Conservation (phyloP, 2,888 invertebrate genomes). For the Proisotoma minuta region DNA sequence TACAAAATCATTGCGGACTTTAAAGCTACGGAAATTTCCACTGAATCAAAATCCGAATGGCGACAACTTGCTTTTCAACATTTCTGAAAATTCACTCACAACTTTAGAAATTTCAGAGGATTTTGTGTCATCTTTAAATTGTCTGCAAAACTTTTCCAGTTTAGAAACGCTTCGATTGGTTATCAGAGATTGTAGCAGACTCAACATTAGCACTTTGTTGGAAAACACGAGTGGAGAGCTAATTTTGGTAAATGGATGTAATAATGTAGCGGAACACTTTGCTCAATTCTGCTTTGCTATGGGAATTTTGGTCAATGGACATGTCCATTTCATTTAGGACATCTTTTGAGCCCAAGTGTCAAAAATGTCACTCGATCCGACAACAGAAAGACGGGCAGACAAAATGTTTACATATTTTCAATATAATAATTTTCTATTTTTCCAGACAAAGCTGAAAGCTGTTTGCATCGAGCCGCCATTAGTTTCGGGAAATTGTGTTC, state of each 20-base stretch:
- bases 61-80: not conserved
- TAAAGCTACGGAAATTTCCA: not conserved
- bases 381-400: too few species aligned
- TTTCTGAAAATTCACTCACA: not conserved
- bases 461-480: not conserved
- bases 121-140: not conserved
- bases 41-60: not conserved
- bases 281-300: too few species aligned
- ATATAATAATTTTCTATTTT: too few species aligned
- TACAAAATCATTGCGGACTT: not conserved
- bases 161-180: not conserved
- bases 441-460: too few species aligned
- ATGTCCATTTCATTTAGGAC: too few species aligned
- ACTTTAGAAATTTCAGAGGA: not conserved
- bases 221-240: not conserved
- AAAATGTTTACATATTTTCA: too few species aligned
- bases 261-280: too few species aligned
- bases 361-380: too few species aligned
- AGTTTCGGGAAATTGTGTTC: not conserved
- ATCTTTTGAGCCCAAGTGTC: too few species aligned
- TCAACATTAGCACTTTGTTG: not conserved
- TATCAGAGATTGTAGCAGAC: not conserved
- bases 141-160: not conserved
- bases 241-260: too few species aligned
- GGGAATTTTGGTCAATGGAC: too few species aligned